Base-by-base conservation (phyloP, 2,888 invertebrate species). In the Camponotus fellah region DNA sequence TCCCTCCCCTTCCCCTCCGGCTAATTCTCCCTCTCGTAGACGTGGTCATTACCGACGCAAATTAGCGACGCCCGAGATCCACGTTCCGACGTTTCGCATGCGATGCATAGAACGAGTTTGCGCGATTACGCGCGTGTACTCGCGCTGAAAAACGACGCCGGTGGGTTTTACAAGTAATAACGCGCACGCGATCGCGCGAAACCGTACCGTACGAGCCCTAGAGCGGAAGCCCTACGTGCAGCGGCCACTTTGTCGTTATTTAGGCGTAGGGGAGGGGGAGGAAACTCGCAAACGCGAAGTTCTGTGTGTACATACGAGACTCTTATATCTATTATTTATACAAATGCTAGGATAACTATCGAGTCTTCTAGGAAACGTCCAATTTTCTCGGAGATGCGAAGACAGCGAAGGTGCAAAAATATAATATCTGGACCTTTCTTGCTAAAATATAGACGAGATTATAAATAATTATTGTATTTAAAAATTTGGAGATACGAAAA, bases 51-150 rank as follows among this genome's bases (percentile, higher is more conserved):
- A 89, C 79, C 77, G 79, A 71, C 77, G 82, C 72, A 76, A 90
- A 90, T 91, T 91, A 91, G 90, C 82, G 86, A 87, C 84, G 89
- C 85, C 87, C 85, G 85, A 88, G 85, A 88, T 91, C 85, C 89
- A 79, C 82, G 85, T 85, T 60, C 84, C 66, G 79, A 62, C 85
- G 77, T 85, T 86, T 79, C 79, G 74, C 81, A 76, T 76, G 83
- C 79, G 74, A 84, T 69, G 82, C 77, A 58, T 74, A 76, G 82
- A 72, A 75, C 86, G 80, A 86, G 86, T 80, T 82, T 79, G 72
- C 80, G 68, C 83, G 87, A 90, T 90, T 88, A 86, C 83, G 87
- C 84, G 75, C 62, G 79, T 82, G 85, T 88, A 82, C 84, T 32
- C 66, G 26, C 79, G 72, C 37, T 76, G 81, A 77, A 86, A 87